Evolutionary conservation across 1,140 invertebrate species (phyloP), one percentile per base, ranked within the genome.

Genomic region (Drosophila ananassae): DNA sequence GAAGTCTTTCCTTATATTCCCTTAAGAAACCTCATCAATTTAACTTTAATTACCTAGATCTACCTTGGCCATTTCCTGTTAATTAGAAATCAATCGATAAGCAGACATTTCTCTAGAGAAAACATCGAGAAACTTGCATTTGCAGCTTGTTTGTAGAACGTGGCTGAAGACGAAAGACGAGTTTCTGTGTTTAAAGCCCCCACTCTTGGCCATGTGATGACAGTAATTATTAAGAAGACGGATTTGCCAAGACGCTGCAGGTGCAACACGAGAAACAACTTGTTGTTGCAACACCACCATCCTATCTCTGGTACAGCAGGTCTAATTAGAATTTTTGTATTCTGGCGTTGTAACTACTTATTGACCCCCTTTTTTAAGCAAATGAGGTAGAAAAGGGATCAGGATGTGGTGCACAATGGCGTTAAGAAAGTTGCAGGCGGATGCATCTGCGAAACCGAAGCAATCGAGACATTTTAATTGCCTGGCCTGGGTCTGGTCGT

Each of bases 191-290:
- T 48, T 47, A 50, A 55, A 68, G 50, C 75, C 68, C 59, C 58
- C 56, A 17, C 59, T 52, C 17, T 6, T 21, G 6, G 10, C 48
- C 12, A n/a, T 28, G 52, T 52, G 77, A 78, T 82, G 82, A 79
- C 83, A 82, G 83, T 81, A 79, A 87, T 89, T 87, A 82, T 69
- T 68, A 73, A 82, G 78, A 82, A 87, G 83, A 89, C 83, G 82
- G 82, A 87, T 87, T 89, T 89, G 75, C 79, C 66, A 83, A 69
- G 53, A 46, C 30, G 32, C n/a, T 37, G 50, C 66, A 47, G 30
- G 30, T 32, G 51, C 28, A 37, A n/a, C 34, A 37, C 34, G 34
- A 37, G 34, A 37, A 34, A 30, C 51, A 21, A 13, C 51, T 32
- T n/a, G 28, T 59, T 55, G 48, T 56, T 30, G 53, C 60, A 60